Conservation (phyloP, 2,888 invertebrate species). For the Mylabris sibirica region DNA sequence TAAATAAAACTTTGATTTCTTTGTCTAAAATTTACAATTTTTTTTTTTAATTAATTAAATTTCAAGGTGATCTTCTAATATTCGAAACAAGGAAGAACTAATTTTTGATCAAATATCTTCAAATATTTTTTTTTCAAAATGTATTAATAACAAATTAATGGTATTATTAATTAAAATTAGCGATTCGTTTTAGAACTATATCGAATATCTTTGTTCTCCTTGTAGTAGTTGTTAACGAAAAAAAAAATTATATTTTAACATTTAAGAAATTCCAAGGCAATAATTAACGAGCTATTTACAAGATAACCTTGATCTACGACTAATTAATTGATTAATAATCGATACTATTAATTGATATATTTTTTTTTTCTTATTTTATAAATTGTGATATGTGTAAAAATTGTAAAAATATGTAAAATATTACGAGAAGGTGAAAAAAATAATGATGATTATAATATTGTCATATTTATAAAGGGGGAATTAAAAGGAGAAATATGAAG, state of each 20-base stretch:
- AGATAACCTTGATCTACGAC: background rate
- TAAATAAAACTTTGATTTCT: too few relatives aligned
- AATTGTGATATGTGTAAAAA: background rate
- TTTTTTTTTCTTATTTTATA: background rate
- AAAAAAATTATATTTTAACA: background rate
- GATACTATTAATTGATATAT: background rate
- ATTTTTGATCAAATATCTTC: background rate
- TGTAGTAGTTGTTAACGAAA: background rate
- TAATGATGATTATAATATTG: background rate
- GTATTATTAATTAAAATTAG: too few relatives aligned
- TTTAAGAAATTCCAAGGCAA: constrained; percentile 1
- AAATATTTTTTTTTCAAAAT: background rate
- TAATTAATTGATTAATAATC: background rate
- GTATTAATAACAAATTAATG: too few relatives aligned
- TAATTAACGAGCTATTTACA: background rate
- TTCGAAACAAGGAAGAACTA: background rate
- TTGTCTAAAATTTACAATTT: too few relatives aligned
- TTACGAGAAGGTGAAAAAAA: too few relatives aligned
- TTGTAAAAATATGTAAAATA: background rate
- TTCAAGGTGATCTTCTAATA: background rate
- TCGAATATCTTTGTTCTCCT: too few relatives aligned
- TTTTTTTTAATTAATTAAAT: background rate
- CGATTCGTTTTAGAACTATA: too few relatives aligned
- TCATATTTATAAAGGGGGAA: background rate
- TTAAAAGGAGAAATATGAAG: background rate